Evolutionary conservation across 2,113 vertebrate genomes (phyloP).

Genomic region (Regulus satrapa): DNA sequence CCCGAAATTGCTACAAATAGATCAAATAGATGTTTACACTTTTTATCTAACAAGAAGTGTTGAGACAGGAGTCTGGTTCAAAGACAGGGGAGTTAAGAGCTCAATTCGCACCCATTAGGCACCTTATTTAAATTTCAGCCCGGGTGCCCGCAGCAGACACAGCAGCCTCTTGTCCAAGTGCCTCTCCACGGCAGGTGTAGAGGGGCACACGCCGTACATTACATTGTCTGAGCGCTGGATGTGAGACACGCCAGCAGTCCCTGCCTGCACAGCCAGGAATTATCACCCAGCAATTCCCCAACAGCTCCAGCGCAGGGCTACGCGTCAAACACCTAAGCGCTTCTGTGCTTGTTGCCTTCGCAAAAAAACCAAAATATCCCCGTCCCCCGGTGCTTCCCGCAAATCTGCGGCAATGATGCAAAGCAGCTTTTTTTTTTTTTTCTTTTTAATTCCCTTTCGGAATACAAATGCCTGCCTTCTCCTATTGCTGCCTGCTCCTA

Average conservation of each 20-base stretch:
- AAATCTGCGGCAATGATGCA: constrained; percentile 67
- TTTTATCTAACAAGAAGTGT: constrained; percentile 22
- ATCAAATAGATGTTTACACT: not conserved
- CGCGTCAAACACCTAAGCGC: constrained; percentile 10
- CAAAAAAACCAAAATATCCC: constrained; percentile 12
- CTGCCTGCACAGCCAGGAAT: constrained; percentile 33
- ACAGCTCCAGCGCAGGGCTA: constrained; percentile 38
- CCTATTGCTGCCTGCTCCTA: constrained; percentile 35
- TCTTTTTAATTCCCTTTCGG: constrained; percentile 51
- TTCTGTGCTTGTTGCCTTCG: constrained; percentile 34
- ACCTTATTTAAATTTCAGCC: constrained; percentile 50
- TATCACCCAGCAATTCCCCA: constrained; percentile 53
- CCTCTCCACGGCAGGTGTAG: constrained; percentile 1
- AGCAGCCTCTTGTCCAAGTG: not conserved
- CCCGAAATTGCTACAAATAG: not conserved
- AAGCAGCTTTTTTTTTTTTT: constrained; percentile 45
- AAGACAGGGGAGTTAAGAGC: constrained; percentile 22
- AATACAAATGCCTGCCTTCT: constrained; percentile 70
- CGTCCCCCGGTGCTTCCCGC: constrained; percentile 46
- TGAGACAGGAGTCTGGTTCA: not conserved
- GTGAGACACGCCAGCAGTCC: not conserved
- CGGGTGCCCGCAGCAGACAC: not conserved
- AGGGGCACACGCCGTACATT: not conserved
- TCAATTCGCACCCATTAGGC: constrained; percentile 31
- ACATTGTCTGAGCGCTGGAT: not conserved